A percentile compares a stretch with the other conserved stretches of the same genome.
These are phyloP conservation scores for Andricus grossulariae DNA, from an alignment of 1,140 invertebrate species.

Conservation along the genomic window DNA sequence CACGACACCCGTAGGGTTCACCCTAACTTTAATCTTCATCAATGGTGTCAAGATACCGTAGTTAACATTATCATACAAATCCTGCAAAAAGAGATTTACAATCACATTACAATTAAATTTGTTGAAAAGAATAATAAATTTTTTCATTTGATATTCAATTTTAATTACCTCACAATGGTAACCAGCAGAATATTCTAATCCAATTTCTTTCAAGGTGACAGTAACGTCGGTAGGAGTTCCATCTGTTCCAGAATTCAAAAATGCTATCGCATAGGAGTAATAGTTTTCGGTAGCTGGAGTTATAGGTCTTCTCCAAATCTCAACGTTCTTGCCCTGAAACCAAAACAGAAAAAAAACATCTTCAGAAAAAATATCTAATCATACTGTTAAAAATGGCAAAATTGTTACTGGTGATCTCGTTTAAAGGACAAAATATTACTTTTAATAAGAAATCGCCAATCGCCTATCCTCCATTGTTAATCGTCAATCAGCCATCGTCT, in stretches of 20 bases:
- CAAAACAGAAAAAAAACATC: too few species aligned
- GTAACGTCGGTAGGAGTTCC: slow-evolving; percentile 93
- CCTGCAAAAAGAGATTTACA: slow-evolving; percentile 74
- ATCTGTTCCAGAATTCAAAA: slow-evolving; percentile 90
- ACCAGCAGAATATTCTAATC: slow-evolving; percentile 84
- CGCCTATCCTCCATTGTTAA: too few species aligned
- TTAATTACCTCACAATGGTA: slow-evolving; percentile 88
- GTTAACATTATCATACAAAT: slow-evolving; percentile 90
- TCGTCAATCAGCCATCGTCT: too few species aligned
- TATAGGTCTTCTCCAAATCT: slow-evolving; percentile 93
- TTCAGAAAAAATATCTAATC: too few species aligned
- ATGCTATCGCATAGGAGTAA: slow-evolving; percentile 92
- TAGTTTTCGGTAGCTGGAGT: slow-evolving; percentile 86
- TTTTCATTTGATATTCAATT: background rate
- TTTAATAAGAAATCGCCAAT: too few species aligned
- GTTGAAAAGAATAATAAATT: background rate
- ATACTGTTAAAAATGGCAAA: too few species aligned
- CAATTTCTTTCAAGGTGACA: slow-evolving; percentile 89
- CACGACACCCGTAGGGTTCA: slow-evolving; percentile 94
- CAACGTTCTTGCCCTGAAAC: slow-evolving; percentile 89
- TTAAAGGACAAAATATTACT: too few species aligned
- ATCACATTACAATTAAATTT: slow-evolving; percentile 49
- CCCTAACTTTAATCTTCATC: slow-evolving; percentile 93
- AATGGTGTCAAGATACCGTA: slow-evolving; percentile 88
- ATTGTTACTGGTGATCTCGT: too few species aligned